phyloP scores from a whole-genome alignment of 2,888 invertebrate genomes.

The Brenthis ino region DNA sequence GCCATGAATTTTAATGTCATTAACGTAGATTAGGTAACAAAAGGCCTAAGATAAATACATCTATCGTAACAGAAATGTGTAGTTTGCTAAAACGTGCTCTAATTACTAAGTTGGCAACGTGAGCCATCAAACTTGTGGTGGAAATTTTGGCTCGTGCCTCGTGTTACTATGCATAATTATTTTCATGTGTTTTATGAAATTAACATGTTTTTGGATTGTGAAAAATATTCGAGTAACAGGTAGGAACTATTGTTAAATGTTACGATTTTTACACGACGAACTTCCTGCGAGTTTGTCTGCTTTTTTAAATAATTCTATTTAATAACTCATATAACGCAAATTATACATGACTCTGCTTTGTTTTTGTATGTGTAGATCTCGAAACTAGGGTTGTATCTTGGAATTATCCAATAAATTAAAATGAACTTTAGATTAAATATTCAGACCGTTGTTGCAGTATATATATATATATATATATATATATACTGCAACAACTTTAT shows the following conservation, averaged over 20 bases:
- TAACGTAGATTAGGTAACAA: slow-evolving; percentile 22
- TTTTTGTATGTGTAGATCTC: too few species aligned
- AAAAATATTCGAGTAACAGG: slow-evolving; percentile 1
- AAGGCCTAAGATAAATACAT: slow-evolving; percentile 23
- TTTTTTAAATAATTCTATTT: too few species aligned
- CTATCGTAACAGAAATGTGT: slow-evolving; percentile 23
- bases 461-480: too few species aligned
- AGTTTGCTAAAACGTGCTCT: slow-evolving; percentile 25
- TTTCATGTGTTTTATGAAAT: slow-evolving; percentile 18
- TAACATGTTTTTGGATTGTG: background rate
- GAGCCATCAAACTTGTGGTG: slow-evolving; percentile 22
- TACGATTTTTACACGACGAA: too few species aligned
- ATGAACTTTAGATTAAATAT: too few species aligned
- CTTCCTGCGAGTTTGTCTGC: too few species aligned
- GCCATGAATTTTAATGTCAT: slow-evolving; percentile 21
- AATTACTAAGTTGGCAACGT: slow-evolving; percentile 28
- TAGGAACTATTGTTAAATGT: background rate
- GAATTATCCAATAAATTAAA: too few species aligned
- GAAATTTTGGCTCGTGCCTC: slow-evolving; percentile 18
- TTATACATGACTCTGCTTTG: too few species aligned
- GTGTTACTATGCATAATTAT: slow-evolving; percentile 21
- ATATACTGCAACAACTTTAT: too few species aligned
- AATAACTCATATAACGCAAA: too few species aligned
- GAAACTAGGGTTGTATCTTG: too few species aligned
- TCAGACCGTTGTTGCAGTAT: too few species aligned